phyloP scores from a whole-genome alignment of 2,888 invertebrate genomes.

The Griposia aprilina region DNA sequence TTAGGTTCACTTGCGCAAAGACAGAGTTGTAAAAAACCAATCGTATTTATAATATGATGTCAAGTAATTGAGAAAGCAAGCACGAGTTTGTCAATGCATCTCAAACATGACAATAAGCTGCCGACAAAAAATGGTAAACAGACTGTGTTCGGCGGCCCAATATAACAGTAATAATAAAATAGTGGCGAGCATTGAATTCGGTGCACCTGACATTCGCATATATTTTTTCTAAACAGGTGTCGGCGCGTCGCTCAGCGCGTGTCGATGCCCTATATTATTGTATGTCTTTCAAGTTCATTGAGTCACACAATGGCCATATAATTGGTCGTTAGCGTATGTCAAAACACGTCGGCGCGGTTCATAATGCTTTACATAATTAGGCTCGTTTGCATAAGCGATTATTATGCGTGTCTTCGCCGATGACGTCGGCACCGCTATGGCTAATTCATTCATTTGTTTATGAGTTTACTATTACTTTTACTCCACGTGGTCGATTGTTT shows the following conservation, averaged over 20 bases:
- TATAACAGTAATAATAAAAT: constrained; percentile 76
- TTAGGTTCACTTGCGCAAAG: constrained; percentile 34
- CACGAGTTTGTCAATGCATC: constrained; percentile 49
- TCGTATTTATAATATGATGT: constrained; percentile 20
- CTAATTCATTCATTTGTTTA: constrained; percentile 88
- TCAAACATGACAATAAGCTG: constrained; percentile 55
- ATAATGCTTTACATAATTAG: constrained; percentile 89
- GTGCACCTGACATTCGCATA: constrained; percentile 84
- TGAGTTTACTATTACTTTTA: constrained; percentile 87
- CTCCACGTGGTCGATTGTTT: constrained; percentile 88
- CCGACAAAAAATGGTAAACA: constrained; percentile 71
- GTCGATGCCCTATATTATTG: constrained; percentile 89
- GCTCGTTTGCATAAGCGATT: constrained; percentile 89
- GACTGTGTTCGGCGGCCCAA: constrained; percentile 59
- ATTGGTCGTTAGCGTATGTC: constrained; percentile 88
- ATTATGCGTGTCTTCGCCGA: constrained; percentile 88
- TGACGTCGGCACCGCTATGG: constrained; percentile 84
- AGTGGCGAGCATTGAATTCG: constrained; percentile 77
- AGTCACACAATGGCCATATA: constrained; percentile 87
- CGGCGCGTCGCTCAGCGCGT: constrained; percentile 71
- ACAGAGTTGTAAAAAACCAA: constrained; percentile 14
- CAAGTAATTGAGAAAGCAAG: constrained; percentile 31
- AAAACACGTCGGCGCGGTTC: constrained; percentile 85
- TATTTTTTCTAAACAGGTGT: constrained; percentile 87
- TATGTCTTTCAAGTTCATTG: constrained; percentile 88